Evolutionary conservation across 2,888 invertebrate species (phyloP), one percentile per base, ranked within the genome.

Genomic region (Ophioninae sp.): DNA sequence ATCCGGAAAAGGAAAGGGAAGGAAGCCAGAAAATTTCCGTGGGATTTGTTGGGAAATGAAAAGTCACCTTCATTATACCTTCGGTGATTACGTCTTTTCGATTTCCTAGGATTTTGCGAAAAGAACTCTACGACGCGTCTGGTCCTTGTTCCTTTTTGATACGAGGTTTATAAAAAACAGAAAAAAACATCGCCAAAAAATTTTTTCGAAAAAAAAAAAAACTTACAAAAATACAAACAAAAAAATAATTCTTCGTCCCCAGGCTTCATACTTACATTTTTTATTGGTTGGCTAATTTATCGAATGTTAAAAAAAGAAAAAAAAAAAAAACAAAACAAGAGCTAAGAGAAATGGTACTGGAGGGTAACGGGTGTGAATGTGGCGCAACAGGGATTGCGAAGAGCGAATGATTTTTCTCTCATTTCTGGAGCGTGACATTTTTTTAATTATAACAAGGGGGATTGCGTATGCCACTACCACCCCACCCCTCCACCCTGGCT

Each of bases 391-490:
- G 68, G 77, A 41, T 23, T 20, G 7, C 8, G 30, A 44, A 68
- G 57, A 57, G 41, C 61, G 57, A 20, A 37, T 61, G 57, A 68
- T 41, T 82, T 73, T 82, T 78, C 77, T 68, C 39, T 23, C 77
- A 78, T 82, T 82, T 73, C 81, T 82, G 62, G 73, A 68, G 69
- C 81, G 77, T 78, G 73, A 78, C 77, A 82, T 78, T 68, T 77
- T 30, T 69, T 61, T 73, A 82, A 64, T 82, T 82, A 77, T 61
- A 77, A 78, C 76, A 78, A 68, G 59, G 44, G 44, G 41, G 44
- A 37, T 81, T 59, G 69, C 39, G 21, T 73, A 57, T 39, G 41
- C 21, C 44, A 20, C 30, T 57, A 0, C 30, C 10, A 13, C 70
- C 5, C 30, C 10, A 13, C 20, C 64, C 64, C n/a, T 67, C 76